Conservation (phyloP, 2,113 vertebrate species). For the Etheostoma cragini region DNA sequence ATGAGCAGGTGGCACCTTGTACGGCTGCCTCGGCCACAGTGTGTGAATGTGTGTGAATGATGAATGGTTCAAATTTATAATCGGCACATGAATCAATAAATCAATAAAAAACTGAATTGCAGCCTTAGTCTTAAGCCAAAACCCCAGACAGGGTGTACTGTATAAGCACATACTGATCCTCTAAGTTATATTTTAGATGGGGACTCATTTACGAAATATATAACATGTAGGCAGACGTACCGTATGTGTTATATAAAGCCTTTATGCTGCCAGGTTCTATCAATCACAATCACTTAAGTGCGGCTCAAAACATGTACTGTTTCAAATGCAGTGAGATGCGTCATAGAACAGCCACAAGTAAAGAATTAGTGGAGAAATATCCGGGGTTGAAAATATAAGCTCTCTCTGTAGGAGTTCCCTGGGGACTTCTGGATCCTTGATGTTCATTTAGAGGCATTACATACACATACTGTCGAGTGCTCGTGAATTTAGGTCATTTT, state of each 20-base stretch:
- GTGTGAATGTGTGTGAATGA: too few species aligned
- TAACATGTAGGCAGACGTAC: background rate
- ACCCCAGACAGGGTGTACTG: background rate
- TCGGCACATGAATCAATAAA: background rate
- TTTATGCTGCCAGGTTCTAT: constrained; percentile 24
- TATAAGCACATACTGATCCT: background rate
- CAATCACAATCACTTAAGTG: background rate
- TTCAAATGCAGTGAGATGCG: constrained; percentile 8
- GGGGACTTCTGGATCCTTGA: constrained; percentile 27
- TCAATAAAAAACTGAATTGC: background rate
- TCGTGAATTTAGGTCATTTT: constrained; percentile 54
- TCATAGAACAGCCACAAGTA: background rate
- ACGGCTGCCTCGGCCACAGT: too few species aligned
- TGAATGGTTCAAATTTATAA: background rate
- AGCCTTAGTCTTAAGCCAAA: background rate
- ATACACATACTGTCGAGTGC: constrained; percentile 26
- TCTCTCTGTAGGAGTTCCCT: constrained; percentile 18
- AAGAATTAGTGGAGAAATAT: constrained; percentile 26
- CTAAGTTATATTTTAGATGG: background rate
- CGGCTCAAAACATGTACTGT: background rate
- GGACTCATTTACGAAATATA: background rate
- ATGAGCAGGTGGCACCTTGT: too few species aligned
- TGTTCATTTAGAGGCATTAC: constrained; percentile 41
- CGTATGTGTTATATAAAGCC: background rate
- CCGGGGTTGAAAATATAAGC: constrained; percentile 19